Percentiles rank a stretch among this genome's conserved stretches.
phyloP scores from a whole-genome alignment of 30 jellyfish, hydroid and myxozoan species.

The Turritopsis dohrnii region DNA sequence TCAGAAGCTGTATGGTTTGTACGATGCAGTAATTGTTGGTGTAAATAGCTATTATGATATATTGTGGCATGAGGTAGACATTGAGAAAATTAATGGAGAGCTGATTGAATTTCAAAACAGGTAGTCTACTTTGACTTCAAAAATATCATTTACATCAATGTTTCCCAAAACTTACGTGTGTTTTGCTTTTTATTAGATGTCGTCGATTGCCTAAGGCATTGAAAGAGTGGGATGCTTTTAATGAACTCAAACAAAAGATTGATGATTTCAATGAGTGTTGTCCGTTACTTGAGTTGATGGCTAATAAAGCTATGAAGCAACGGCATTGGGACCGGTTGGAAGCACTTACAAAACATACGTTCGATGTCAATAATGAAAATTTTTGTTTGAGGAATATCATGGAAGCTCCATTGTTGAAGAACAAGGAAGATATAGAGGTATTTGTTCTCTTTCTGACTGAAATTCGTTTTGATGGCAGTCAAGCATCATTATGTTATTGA shows the following conservation, averaged over 20 bases:
- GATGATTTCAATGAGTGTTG: slow-evolving; percentile 96
- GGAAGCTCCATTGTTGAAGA: slow-evolving; percentile 87
- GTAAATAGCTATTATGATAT: slow-evolving; percentile 90
- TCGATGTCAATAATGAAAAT: slow-evolving; percentile 84
- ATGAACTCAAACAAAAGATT: slow-evolving; percentile 79
- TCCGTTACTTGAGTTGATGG: slow-evolving; percentile 93
- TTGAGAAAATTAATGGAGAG: slow-evolving; percentile 87
- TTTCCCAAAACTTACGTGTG: not conserved
- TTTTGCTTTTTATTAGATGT: slow-evolving; percentile 43
- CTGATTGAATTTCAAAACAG: slow-evolving; percentile 81
- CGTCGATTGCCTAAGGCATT: slow-evolving; percentile 96
- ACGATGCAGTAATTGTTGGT: slow-evolving; percentile 85
- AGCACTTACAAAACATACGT: slow-evolving; percentile 69
- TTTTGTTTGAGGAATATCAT: slow-evolving; percentile 87
- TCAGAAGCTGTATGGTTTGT: slow-evolving; percentile 92
- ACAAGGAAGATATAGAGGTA: slow-evolving; percentile 97
- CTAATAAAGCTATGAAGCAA: slow-evolving; percentile 91
- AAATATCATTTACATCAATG: not conserved
- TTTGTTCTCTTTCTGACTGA: not conserved
- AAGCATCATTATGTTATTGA: not conserved
- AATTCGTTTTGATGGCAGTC: not conserved
- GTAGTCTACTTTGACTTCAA: slow-evolving; percentile 6
- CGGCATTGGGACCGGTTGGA: slow-evolving; percentile 96
- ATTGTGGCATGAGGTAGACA: slow-evolving; percentile 95
- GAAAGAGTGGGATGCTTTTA: slow-evolving; percentile 93